Evolutionary conservation across 92 coral and sea anemone genomes (phyloP), one percentile per base, ranked within the genome.

Genomic region (Epizoanthus fatuus): DNA sequence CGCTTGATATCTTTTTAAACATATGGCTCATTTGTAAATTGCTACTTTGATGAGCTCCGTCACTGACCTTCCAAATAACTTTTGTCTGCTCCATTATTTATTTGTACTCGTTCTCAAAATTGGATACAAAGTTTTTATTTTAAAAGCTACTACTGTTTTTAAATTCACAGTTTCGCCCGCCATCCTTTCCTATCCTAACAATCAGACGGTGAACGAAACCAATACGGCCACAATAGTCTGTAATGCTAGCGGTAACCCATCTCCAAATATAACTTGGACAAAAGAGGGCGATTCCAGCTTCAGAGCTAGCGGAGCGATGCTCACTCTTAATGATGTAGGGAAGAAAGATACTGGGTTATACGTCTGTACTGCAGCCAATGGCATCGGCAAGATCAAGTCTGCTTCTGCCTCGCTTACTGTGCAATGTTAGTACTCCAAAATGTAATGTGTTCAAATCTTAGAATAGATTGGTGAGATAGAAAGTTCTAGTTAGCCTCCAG

Each of bases 221-320:
- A 74, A 77, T 39, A 53, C 71, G 60, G 59, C 77, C 16, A 72
- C 55, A 42, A 73, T 93, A 35, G 37, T 63, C 47, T 93, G 93
- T 32, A 86, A 72, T 53, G 90, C 92, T 1, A 87, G 59, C 68
- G 96, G 96, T 3, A 76, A 84, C 19, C 96, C 96, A 14, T 12
- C 9, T 4, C 93, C 96, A 4, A 4, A 6, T 10, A 72, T 93
- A 25, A 74, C 69, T 1, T 93, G 93, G 96, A 38, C 88, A 29
- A 83, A 83, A 67, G 22, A 63, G 20, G 51, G 69, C 5, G 32
- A 56, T 37, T 3, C 80, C 38, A 56, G 67, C 63, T 75, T 75
- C 66, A 55, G 3, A 75, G 20, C 2, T 14, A 39, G 20, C 10
- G 65, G 65, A 19, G 17, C 42, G 45, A 54, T 37, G 16, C 80